Base-by-base conservation (phyloP, 2,888 invertebrate species). In the Saturnia japonica region DNA sequence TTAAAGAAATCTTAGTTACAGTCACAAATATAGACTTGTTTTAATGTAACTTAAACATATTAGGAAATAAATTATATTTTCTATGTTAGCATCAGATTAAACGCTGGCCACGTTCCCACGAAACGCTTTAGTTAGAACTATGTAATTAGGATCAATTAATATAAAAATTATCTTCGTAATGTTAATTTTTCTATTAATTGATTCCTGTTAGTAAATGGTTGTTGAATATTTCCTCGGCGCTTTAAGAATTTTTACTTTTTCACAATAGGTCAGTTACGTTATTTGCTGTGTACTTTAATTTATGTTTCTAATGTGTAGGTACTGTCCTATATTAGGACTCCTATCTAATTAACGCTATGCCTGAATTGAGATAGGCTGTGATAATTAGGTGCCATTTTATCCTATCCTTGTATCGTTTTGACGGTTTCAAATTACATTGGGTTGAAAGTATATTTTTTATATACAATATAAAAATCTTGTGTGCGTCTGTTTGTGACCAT, bases 81-180 rank as follows among this genome's bases (percentile, higher is more conserved):
- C 28, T 14, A 60, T 25, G 6, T 3, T 28, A 28, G 14, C 28
- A 28, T 28, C 25, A 60, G n/a, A 40, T 64, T n/a, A 40, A 40
- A n/a, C 12, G 40, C 11, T 40, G 40, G n/a, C 64, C 40, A 64
- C 19, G 45, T 71, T 71, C 71, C 71, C 71, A 71, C 71, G 71
- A 11, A 47, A 16, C 34, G 45, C 14, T 68, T 42, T 64, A 64
- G 62, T 71, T 71, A 68, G 70, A 64, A 68, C 51, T 54, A 45
- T 40, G 71, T 34, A 68, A 64, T 71, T 71, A 71, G 68, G 22
- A 68, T 40, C 71, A 68, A 68, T 71, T 68, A 68, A 62, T 71
- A 51, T 22, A 68, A 68, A 67, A 47, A 47, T 71, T 68, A 64
- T 64, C 64, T 40, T 19, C 34, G 64, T 64, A 64, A 64, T 40